These are phyloP conservation scores for Heliconius erato DNA, from an alignment of 2,888 invertebrate species.

Conservation along the genomic window DNA sequence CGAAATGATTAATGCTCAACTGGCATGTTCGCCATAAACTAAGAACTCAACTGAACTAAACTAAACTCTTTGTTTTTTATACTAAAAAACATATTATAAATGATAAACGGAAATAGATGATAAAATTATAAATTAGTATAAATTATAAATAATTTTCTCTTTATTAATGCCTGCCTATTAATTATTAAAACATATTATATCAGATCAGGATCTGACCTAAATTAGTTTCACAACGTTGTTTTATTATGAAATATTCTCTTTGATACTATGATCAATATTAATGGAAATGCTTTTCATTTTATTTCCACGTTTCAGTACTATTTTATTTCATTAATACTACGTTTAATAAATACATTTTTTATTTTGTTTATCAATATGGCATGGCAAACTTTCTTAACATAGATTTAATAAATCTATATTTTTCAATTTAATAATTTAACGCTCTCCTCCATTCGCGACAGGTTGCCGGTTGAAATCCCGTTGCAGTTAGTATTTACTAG, in stretches of 20 bases:
- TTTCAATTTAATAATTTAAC: no score
- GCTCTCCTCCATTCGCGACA: no score
- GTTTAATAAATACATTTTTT: no score
- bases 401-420: no score
- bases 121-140: background rate
- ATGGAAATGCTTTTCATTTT: background rate
- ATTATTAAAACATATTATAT: background rate
- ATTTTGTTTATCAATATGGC: no score
- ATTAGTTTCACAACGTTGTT: background rate
- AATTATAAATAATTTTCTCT: background rate
- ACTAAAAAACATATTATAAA: background rate
- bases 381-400: no score
- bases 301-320: background rate
- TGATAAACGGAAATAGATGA: background rate
- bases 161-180: background rate
- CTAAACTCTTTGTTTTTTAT: no score
- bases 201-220: background rate
- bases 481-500: no score
- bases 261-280: background rate
- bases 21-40: no score
- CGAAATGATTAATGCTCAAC: no score
- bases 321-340: background rate
- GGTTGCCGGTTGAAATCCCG: no score
- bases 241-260: background rate
- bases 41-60: no score